Evolutionary conservation across 2,888 invertebrate genomes (phyloP).

Genomic region (Tinea trinotella): DNA sequence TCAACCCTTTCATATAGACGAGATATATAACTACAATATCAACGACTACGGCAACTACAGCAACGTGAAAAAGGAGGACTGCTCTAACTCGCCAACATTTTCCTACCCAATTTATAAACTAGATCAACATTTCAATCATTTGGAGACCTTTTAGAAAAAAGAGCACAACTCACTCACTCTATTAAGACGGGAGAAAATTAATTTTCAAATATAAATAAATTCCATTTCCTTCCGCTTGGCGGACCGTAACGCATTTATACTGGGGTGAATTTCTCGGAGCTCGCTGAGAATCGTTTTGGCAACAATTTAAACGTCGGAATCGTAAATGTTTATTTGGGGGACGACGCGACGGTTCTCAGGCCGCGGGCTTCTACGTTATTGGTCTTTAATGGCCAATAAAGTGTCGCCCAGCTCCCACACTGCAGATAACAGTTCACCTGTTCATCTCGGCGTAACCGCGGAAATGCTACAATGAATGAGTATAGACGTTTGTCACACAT

Average conservation of each 20-base stretch:
- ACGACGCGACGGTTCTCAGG: conserved; percentile 35
- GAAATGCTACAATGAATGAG: neutral
- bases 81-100: no score
- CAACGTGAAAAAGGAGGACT: no score
- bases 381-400: conserved; percentile 66
- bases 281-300: conserved; percentile 54
- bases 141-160: conserved; percentile 24
- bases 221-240: conserved; percentile 60
- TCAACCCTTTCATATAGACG: no score
- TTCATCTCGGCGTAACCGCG: neutral
- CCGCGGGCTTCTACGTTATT: conserved; percentile 57
- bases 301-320: conserved; percentile 61
- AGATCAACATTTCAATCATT: no score
- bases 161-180: conserved; percentile 41
- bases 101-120: no score
- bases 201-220: conserved; percentile 66
- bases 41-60: no score
- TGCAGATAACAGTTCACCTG: conserved; percentile 54
- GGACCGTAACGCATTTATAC: conserved; percentile 58
- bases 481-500: no score
- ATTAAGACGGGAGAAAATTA: conserved; percentile 53
- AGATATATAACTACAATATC: no score
- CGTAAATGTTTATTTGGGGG: conserved; percentile 66
- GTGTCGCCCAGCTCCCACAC: conserved; percentile 49
- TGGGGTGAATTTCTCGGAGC: conserved; percentile 39